Evolutionary conservation across 2,888 invertebrate species (phyloP).

Genomic region (Acrocyrtus sp.): DNA sequence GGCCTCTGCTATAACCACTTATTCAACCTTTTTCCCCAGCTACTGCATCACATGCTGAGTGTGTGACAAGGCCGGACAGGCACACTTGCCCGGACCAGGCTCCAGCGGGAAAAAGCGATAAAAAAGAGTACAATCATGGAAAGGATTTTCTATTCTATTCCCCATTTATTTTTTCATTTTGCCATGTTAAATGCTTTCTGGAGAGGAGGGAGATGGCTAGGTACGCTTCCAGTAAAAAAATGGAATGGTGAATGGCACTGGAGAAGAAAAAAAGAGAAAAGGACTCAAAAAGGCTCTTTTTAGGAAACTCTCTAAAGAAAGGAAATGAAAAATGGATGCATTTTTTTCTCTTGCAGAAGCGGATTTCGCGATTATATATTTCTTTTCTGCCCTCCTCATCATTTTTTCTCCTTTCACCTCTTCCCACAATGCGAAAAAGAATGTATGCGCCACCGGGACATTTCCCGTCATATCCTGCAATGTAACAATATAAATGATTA

Average conservation of each 20-base stretch:
- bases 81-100: too few species aligned
- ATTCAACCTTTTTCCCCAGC: too few species aligned
- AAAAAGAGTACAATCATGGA: too few species aligned
- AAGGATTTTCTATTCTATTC: constrained; percentile 16
- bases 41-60: too few species aligned
- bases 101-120: constrained; percentile 12
- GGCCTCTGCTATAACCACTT: too few species aligned
- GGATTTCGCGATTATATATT: constrained; percentile 52
- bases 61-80: too few species aligned
- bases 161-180: constrained; percentile 10
- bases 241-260: neutral
- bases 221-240: too few species aligned
- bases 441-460: neutral
- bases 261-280: neutral
- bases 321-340: constrained; percentile 41
- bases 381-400: constrained; percentile 25
- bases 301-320: too few species aligned
- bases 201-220: constrained; percentile 33
- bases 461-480: neutral
- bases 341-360: constrained; percentile 36
- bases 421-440: constrained; percentile 13
- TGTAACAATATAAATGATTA: constrained; percentile 36
- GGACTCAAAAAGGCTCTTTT: constrained; percentile 6
- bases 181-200: constrained; percentile 23
- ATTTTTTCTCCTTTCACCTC: constrained; percentile 6